Conservation (phyloP, 1,140 invertebrate genomes). For the Oryzaephilus surinamensis region DNA sequence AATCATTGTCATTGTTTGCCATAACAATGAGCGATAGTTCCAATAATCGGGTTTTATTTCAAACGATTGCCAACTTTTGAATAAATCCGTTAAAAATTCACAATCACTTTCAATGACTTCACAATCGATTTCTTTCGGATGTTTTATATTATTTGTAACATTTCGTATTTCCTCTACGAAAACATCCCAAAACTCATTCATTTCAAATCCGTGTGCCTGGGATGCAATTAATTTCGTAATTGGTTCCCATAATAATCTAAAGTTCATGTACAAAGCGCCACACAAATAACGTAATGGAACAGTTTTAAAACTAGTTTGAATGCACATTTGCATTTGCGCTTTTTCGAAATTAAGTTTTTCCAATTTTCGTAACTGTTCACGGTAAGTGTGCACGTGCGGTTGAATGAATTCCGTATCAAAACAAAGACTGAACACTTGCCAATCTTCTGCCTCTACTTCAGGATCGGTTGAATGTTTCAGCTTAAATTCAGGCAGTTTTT, state of each 20-base stretch:
- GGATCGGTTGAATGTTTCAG: conserved; percentile 22
- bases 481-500: conserved; percentile 38
- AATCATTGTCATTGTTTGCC: conserved; percentile 66
- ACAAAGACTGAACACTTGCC: conserved; percentile 52
- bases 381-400: conserved; percentile 60
- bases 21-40: conserved; percentile 69
- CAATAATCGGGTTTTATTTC: conserved; percentile 52
- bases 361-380: conserved; percentile 61
- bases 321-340: conserved; percentile 44
- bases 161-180: conserved; percentile 53
- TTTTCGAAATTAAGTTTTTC: conserved; percentile 57
- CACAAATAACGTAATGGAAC: conserved; percentile 66
- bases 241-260: conserved; percentile 82
- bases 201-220: conserved; percentile 54
- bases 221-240: conserved; percentile 58
- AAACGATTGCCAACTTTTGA: conserved; percentile 29
- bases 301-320: conserved; percentile 44
- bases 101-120: conserved; percentile 15
- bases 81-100: conserved; percentile 21
- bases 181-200: conserved; percentile 65
- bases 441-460: conserved; percentile 25
- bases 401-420: conserved; percentile 56
- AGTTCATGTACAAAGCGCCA: conserved; percentile 76
- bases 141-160: conserved; percentile 33
- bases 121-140: conserved; percentile 8